phyloP scores from a whole-genome alignment of 2,797 vertebrate species.

The Pseudochirops corinnae region DNA sequence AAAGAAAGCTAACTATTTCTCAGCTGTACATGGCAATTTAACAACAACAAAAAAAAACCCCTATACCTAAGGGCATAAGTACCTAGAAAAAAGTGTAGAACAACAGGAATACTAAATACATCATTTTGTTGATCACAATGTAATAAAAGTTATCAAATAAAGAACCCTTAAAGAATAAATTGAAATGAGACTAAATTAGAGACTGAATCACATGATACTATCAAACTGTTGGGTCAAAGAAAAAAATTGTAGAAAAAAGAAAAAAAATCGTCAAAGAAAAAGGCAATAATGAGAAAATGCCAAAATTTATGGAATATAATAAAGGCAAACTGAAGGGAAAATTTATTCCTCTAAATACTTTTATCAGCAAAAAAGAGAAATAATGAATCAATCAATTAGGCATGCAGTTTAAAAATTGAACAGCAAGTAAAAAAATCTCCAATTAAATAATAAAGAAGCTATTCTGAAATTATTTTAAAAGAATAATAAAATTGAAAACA shows the following conservation, averaged over 20 bases:
- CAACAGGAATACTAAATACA: background rate
- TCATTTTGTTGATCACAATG: background rate
- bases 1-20: background rate
- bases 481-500: background rate
- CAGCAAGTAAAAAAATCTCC: too few relatives aligned
- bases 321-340: too few relatives aligned
- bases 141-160: background rate
- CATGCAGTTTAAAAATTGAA: too few relatives aligned
- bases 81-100: background rate
- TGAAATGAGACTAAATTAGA: background rate
- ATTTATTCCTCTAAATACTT: too few relatives aligned
- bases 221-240: too few relatives aligned
- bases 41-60: background rate
- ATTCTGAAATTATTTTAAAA: background rate
- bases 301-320: background rate
- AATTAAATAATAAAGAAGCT: background rate
- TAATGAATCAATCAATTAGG: too few relatives aligned
- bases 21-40: background rate
- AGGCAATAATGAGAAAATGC: background rate
- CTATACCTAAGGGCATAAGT: background rate
- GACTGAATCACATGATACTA: background rate
- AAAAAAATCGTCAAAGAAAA: too few relatives aligned
- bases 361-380: too few relatives aligned
- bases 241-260: too few relatives aligned
- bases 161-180: background rate